phyloP scores from a whole-genome alignment of 2,888 invertebrate species.

The Pheosia tremula region DNA sequence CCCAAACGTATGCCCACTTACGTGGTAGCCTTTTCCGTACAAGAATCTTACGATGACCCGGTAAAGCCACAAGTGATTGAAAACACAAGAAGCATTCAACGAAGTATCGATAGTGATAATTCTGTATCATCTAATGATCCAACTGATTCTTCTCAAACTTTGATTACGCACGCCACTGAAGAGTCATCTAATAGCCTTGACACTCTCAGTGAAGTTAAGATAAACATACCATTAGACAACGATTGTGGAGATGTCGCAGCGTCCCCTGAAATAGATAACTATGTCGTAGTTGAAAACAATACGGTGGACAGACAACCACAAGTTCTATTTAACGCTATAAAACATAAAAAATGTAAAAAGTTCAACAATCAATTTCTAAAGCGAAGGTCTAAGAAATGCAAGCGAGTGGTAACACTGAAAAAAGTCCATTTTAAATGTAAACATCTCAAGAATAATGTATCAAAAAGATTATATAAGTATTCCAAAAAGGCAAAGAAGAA shows the following conservation, averaged over 20 bases:
- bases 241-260: constrained; percentile 27
- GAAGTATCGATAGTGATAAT: constrained; percentile 22
- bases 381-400: constrained; percentile 39
- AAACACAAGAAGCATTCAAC: constrained; percentile 38
- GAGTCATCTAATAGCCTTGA: constrained; percentile 18
- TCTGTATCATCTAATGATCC: constrained; percentile 34
- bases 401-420: constrained; percentile 37
- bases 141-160: constrained; percentile 36
- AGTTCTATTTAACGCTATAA: constrained; percentile 40
- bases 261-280: constrained; percentile 19
- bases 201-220: constrained; percentile 26
- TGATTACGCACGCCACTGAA: constrained; percentile 27
- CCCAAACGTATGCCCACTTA: constrained; percentile 40
- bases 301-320: constrained; percentile 27
- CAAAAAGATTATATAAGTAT: constrained; percentile 41
- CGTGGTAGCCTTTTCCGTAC: constrained; percentile 49
- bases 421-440: constrained; percentile 53
- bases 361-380: constrained; percentile 19
- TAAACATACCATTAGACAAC: constrained; percentile 29
- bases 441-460: constrained; percentile 28
- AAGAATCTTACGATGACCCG: constrained; percentile 48
- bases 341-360: constrained; percentile 28
- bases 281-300: constrained; percentile 21
- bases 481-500: constrained; percentile 40
- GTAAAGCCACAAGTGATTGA: constrained; percentile 40